A percentile compares a stretch with the other conserved stretches of the same genome.
These are phyloP conservation scores for Egretta garzetta DNA, from an alignment of 2,113 vertebrate genomes.

Conservation along the genomic window DNA sequence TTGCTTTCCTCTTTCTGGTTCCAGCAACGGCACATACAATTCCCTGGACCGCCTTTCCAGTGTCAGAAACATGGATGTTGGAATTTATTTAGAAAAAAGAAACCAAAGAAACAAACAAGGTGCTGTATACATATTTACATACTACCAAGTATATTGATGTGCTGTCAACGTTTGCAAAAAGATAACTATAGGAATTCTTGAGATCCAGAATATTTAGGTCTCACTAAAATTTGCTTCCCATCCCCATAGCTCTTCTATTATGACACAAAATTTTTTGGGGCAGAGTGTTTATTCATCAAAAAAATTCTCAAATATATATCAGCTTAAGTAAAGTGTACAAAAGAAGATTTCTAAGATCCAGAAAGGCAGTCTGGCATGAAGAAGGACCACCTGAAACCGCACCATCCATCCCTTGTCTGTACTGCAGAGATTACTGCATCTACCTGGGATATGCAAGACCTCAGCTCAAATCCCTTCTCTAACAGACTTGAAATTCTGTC, in stretches of 20 bases:
- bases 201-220: not conserved
- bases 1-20: not conserved
- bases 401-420: not conserved
- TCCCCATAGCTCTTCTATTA: no score
- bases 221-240: not conserved
- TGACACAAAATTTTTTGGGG: rapidly evolving
- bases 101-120: not conserved
- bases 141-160: not conserved
- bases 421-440: not conserved
- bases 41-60: not conserved
- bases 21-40: not conserved
- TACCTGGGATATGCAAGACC: not conserved
- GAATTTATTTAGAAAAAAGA: not conserved
- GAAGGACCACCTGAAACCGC: not conserved
- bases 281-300: not conserved
- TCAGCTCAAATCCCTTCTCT: not conserved
- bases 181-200: not conserved
- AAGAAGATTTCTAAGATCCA: not conserved
- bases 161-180: not conserved
- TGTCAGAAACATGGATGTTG: not conserved
- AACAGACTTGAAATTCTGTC: not conserved
- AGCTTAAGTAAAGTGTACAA: not conserved
- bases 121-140: not conserved
- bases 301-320: not conserved
- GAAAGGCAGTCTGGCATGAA: not conserved